Evolutionary conservation across 1,140 invertebrate genomes (phyloP), one percentile per base, ranked within the genome.

Genomic region (Philotrypesis tridentata): DNA sequence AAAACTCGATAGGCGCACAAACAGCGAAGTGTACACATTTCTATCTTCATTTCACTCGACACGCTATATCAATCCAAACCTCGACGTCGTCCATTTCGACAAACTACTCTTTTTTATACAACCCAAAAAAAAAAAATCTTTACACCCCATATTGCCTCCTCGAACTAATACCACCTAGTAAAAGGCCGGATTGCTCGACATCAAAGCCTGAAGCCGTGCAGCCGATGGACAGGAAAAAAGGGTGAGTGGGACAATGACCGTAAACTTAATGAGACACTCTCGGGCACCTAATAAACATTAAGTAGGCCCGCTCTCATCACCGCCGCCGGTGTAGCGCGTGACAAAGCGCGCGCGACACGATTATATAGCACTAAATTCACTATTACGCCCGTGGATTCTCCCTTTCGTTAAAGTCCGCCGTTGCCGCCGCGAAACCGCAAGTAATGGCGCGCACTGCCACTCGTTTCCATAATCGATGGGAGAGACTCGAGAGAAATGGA

Each of bases 381-480:
- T 71, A 82, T 77, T 71, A 74, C 43, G 8, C 43, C 2, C 25
- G 23, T 55, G 29, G 73, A 76, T 77, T 77, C 65, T 37, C 29
- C 67, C 80, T 82, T 71, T 82, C 31, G 65, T 61, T 77, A 82
- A 63, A 78, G 75, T 77, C 70, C 48, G 33, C 23, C 27, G 74
- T 25, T 43, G 60, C 61, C 67, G 6, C 80, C 27, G 68, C 71
- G 55, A 78, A 78, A 82, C 80, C 80, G 29, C 80, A 78, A 77
- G 80, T 82, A 82, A 82, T 82, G 68, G 80, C 67, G 74, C 67
- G 55, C 63, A 48, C 33, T 43, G 40, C 55, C 31, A 67, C 80
- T 67, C 75, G 68, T 82, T 82, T 78, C 65, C 80, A 82, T 82
- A 82, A 82, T 82, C 80, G 68, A 82, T 72, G 65, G 67, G 8